Conservation (phyloP, 2,797 vertebrate species). For the Mareca penelope region DNA sequence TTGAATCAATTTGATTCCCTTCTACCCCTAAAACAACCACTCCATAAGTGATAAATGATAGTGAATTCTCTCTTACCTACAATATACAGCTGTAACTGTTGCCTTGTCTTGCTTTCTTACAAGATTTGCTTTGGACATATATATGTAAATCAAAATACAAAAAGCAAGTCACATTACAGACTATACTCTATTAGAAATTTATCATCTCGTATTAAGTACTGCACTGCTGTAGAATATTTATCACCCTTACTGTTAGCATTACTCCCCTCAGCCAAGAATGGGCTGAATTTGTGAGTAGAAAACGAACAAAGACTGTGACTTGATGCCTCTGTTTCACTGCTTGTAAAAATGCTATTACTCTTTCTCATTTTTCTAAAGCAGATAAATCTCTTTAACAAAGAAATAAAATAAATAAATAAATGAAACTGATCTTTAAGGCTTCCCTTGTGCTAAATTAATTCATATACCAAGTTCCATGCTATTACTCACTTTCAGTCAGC, state of each 20-base stretch:
- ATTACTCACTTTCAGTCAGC: not conserved
- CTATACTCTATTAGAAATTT: not conserved
- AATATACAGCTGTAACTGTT: not conserved
- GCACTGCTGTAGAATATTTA: not conserved
- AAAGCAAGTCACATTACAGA: not conserved
- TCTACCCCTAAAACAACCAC: not conserved
- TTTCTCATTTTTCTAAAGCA: not conserved
- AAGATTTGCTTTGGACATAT: not conserved
- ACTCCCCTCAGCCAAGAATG: fast-evolving
- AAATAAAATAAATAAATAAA: not conserved
- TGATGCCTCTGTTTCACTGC: not conserved
- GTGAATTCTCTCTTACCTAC: not conserved
- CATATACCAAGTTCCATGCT: not conserved
- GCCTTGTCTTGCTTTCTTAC: not conserved
- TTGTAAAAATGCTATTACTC: not conserved
- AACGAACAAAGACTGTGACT: not conserved
- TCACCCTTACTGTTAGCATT: not conserved
- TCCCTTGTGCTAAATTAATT: not conserved
- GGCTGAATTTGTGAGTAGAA: not conserved
- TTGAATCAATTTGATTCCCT: not conserved
- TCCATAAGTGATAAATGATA: not conserved
- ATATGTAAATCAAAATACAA: not conserved
- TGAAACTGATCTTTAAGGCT: not conserved
- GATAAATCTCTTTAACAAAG: not conserved
- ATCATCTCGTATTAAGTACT: not conserved